Conservation (phyloP, 2,888 invertebrate species). For the Meiosimyza decipiens region DNA sequence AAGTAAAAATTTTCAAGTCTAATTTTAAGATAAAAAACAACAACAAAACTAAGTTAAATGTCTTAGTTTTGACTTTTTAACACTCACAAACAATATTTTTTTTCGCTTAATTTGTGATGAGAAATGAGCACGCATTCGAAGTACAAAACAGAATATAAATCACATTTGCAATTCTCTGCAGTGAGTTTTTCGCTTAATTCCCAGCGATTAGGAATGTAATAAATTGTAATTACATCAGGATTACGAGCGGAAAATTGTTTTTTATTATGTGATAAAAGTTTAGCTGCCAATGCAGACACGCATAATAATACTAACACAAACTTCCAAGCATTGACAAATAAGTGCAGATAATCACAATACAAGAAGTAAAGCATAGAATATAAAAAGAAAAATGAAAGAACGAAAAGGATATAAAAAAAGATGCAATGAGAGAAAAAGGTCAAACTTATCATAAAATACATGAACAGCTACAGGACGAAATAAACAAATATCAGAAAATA, state of each 20-base stretch:
- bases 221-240: constrained; percentile 41
- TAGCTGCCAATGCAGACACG: constrained; percentile 8
- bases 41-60: too few relatives aligned
- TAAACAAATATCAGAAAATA: background rate
- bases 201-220: constrained; percentile 36
- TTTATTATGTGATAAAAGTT: constrained; percentile 41
- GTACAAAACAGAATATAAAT: constrained; percentile 11
- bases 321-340: constrained; percentile 2
- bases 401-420: background rate
- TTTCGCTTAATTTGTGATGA: background rate
- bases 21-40: too few relatives aligned
- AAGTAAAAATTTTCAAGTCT: too few relatives aligned
- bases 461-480: background rate
- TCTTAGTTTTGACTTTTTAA: too few relatives aligned
- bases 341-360: constrained; percentile 19
- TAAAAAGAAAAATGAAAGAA: background rate
- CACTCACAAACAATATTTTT: too few relatives aligned
- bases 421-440: background rate
- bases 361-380: background rate
- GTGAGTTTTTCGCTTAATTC: constrained; percentile 25
- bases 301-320: background rate
- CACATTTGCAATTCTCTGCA: constrained; percentile 5
- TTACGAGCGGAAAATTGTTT: constrained; percentile 40
- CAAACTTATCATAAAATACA: constrained; percentile 17
- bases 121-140: background rate